A percentile compares a stretch with the other conserved stretches of the same genome.
phyloP scores from a whole-genome alignment of 2,888 invertebrate genomes.

The Cryptophagus acutangulus region DNA sequence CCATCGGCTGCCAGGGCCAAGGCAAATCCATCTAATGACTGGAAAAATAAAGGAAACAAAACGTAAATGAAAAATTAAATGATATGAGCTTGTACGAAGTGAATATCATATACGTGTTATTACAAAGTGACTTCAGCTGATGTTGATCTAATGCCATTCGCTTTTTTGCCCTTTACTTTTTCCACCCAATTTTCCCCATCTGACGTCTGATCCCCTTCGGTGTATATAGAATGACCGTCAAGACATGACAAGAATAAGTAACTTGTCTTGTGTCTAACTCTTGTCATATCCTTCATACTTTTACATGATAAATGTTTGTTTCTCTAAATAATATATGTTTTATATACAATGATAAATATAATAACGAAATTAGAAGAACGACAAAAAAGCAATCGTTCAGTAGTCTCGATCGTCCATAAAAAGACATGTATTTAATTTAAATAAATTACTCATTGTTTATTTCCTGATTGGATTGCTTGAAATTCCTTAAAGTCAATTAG shows the following conservation, averaged over 20 bases:
- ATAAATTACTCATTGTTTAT: conserved; percentile 18
- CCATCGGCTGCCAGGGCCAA: conserved; percentile 94
- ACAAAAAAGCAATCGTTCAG: too few relatives aligned
- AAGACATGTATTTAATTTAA: conserved; percentile 12
- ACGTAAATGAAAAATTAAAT: neutral
- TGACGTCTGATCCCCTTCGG: conserved; percentile 44
- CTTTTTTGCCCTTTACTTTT: conserved; percentile 40
- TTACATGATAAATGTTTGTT: conserved; percentile 5
- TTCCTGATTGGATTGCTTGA: conserved; percentile 16
- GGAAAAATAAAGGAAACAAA: too few relatives aligned
- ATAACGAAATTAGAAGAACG: too few relatives aligned
- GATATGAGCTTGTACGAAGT: neutral
- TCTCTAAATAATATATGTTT: neutral
- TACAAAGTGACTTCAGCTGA: conserved; percentile 24
- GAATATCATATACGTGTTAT: conserved; percentile 14
- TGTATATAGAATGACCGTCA: conserved; percentile 49
- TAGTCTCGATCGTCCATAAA: too few relatives aligned
- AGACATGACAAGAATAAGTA: conserved; percentile 47
- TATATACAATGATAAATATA: neutral
- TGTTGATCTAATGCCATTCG: conserved; percentile 25
- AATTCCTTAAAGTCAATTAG: conserved; percentile 13
- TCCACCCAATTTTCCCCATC: conserved; percentile 42
- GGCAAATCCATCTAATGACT: conserved; percentile 97
- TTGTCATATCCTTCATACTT: conserved; percentile 30
- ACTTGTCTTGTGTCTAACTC: conserved; percentile 31